Conservation (phyloP, 2,113 vertebrate species). For the Myodes glareolus region DNA sequence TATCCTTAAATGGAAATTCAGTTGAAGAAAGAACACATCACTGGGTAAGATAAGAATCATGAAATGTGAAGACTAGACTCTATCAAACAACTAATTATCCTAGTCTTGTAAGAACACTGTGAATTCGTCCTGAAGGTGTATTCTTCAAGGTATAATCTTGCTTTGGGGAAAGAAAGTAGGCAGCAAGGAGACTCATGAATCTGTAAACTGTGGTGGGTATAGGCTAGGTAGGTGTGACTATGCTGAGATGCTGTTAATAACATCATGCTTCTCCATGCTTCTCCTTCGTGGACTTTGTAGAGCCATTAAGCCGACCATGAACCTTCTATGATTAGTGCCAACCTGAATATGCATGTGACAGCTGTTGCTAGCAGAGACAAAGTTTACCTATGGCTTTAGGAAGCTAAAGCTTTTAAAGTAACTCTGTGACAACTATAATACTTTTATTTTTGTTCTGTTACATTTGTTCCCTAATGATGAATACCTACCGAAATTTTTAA, state of each 20-base stretch:
- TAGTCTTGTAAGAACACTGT: no score
- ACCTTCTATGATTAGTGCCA: neutral
- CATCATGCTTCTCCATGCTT: fast-evolving
- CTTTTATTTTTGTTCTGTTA: neutral
- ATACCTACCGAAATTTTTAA: neutral
- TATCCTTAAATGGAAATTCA: no score
- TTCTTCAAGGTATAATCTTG: neutral
- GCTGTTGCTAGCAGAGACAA: neutral
- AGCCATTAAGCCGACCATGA: no score
- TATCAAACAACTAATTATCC: neutral
- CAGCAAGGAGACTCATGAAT: neutral
- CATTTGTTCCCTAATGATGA: neutral
- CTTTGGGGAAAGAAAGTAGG: neutral
- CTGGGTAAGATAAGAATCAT: neutral
- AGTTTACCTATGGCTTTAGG: neutral
- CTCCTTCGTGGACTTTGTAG: fast-evolving
- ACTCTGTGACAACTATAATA: neutral
- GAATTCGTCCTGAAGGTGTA: neutral
- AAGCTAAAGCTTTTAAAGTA: neutral
- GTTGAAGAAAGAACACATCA: neutral
- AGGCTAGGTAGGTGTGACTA: no score
- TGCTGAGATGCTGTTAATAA: neutral
- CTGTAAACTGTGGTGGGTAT: neutral
- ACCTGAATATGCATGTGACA: fast-evolving
- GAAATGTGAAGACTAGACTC: neutral